Evolutionary conservation across 1,140 invertebrate genomes (phyloP).

Genomic region (Zaprionus capensis): DNA sequence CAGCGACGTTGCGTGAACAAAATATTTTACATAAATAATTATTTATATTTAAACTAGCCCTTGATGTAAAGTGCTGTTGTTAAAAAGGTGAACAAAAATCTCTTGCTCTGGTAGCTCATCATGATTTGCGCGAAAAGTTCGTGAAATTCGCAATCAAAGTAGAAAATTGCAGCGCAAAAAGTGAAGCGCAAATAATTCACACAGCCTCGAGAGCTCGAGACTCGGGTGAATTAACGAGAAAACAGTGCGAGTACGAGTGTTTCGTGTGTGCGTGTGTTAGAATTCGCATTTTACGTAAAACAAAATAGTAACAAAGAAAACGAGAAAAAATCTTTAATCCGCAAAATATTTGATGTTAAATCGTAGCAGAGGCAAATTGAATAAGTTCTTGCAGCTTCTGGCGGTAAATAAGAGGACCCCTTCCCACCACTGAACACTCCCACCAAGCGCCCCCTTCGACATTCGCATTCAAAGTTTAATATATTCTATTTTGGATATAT

Average conservation of each 20-base stretch:
- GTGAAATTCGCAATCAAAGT: conserved; percentile 43
- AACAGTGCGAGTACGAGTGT: conserved; percentile 56
- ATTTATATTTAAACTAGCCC: conserved; percentile 59
- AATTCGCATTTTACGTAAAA: conserved; percentile 80
- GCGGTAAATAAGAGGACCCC: conserved; percentile 72
- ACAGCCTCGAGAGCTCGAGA: conserved; percentile 45
- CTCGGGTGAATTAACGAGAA: conserved; percentile 57
- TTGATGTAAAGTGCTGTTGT: conserved; percentile 62
- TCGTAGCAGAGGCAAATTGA: conserved; percentile 79
- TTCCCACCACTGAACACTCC: conserved; percentile 5
- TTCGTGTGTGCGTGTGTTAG: conserved; percentile 63
- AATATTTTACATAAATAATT: conserved; percentile 76
- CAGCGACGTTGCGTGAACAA: conserved; percentile 79
- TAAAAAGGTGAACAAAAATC: conserved; percentile 64
- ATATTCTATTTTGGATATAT: conserved; percentile 38
- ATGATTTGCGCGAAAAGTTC: conserved; percentile 42
- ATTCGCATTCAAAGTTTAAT: conserved; percentile 54
- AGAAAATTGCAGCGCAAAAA: conserved; percentile 69
- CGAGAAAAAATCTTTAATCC: conserved; percentile 54
- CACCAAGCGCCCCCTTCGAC: conserved; percentile 49
- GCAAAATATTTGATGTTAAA: conserved; percentile 80
- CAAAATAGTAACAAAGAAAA: conserved; percentile 29
- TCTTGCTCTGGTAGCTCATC: conserved; percentile 24
- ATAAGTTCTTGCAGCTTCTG: conserved; percentile 80
- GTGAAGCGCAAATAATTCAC: conserved; percentile 76